Evolutionary conservation across 2,888 invertebrate genomes (phyloP), one percentile per base, ranked within the genome.

Genomic region (Agrotis ipsilon): DNA sequence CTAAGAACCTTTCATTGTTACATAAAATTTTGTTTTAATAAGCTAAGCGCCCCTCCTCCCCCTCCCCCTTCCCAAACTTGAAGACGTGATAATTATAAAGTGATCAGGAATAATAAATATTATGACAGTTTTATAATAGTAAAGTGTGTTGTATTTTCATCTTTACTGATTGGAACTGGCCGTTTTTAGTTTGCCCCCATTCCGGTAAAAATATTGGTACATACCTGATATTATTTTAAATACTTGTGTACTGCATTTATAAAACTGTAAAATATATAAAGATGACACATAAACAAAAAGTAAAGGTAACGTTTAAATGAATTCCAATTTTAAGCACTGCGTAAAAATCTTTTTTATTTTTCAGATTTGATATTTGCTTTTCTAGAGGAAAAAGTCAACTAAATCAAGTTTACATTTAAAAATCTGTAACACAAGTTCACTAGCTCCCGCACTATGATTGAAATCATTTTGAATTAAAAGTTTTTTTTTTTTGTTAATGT

Each of bases 71-170:
- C 74, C 79, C 77, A 52, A 67, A 76, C 73, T 71, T 77, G 58
- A 86, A 72, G 62, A 81, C 76, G 82, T 82, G 82, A 85, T 83
- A 82, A 78, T 72, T 75, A 68, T 69, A 71, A 77, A 77, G 62
- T 57, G 73, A 82, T 85, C 85, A 77, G 78, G 73, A 80, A 75
- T 75, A 78, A 49, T 65, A 76, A 71, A 80, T 77, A 74, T 65
- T 72, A 78, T 81, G 58, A 79, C 68, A 78, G 75, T 82, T 84
- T 74, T 78, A 58, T 72, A 76, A 82, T 72, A 73, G 54, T 51
- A 19, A 61, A 52, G 19, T 70, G 14, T 45, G 32, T 3, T 21
- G 67, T 5, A 39, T 46, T 57, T 0, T 68, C 72, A 67, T 51
- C 63, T 70, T 74, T 82, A 69, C 68, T 67, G 69, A 68, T 64